phyloP scores from a whole-genome alignment of 2,888 invertebrate genomes.

The Hetaerina titia region DNA sequence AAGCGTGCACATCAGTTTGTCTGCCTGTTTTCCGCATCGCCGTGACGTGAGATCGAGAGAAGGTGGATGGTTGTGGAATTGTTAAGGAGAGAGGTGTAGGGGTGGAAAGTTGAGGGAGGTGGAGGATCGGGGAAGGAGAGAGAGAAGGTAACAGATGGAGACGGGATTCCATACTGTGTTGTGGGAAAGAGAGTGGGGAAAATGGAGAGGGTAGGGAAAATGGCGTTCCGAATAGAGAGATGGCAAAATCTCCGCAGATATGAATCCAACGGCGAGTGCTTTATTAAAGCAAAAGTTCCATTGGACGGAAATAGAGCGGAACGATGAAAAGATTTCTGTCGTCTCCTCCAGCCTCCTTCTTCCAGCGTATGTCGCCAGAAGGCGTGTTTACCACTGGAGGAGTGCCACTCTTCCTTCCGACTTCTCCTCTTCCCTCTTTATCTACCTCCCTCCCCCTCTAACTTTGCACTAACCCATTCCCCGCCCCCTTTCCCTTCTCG shows the following conservation, averaged over 20 bases:
- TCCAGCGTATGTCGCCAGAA: slow-evolving; percentile 8
- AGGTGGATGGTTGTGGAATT: not conserved
- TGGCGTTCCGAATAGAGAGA: not conserved
- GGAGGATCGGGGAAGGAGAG: not conserved
- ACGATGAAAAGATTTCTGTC: slow-evolving; percentile 58
- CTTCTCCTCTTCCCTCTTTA: not conserved
- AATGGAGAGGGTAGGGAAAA: too few species aligned
- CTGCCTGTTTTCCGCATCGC: not conserved
- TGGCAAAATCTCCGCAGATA: slow-evolving; percentile 13
- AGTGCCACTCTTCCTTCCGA: not conserved
- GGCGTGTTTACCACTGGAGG: not conserved
- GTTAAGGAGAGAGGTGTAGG: not conserved
- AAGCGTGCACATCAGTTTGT: not conserved
- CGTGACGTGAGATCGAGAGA: not conserved
- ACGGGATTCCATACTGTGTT: not conserved
- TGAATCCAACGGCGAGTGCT: slow-evolving; percentile 25
- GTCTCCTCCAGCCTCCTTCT: not conserved
- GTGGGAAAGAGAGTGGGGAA: not conserved
- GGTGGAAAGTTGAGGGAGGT: not conserved
- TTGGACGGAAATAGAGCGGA: slow-evolving; percentile 54
- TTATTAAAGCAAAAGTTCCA: slow-evolving; percentile 50
- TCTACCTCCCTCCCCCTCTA: too few species aligned
- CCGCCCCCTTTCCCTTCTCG: not conserved
- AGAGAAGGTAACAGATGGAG: not conserved
- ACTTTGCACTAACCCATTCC: not conserved